Base-by-base conservation (phyloP, 2,113 vertebrate genomes). In the Melanostigma gelatinosum region DNA sequence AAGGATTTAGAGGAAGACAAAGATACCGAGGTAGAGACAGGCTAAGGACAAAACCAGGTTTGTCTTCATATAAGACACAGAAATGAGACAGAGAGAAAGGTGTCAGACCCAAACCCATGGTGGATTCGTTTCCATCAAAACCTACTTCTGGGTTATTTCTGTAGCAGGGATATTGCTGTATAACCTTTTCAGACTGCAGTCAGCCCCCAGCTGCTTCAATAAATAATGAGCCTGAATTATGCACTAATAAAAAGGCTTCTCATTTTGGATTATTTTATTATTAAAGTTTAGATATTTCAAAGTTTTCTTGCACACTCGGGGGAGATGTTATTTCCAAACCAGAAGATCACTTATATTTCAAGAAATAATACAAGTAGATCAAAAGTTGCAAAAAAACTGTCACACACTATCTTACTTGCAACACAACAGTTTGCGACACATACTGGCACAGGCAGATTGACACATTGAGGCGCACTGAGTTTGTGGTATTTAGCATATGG, bases 161-260 rank as follows among this genome's bases (percentile, higher is more conserved):
- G 84, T 72, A 74, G 79, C 76, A 72, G 40, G 63, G 75, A 69
- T 75, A 75, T 82, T 80, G 74, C 85, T 76, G 13, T 85, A 78
- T 91, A 91, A 90, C 87, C 91, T 93, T 93, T 87, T 88, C 82
- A 88, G 76, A 68, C 83, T 77, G 74, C 79, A 87, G 83, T 75
- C 77, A 34, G 75, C 88, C 80, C 89, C 77, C 75, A 85, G 88
- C 62, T 55, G 48, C 82, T 79, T 40, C 48, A 36, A 87, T 91
- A 87, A 92, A 91, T 92, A 91, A 91, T 89, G 87, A 90, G 87
- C 63, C 78, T 91, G 89, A 91, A 93, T 93, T 90, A 91, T 93
- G 90, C 89, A 93, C 86, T 91, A 83, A 91, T 92, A 88, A 91
- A 91, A 92, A 85, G 79, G 65, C 75, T 76, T 82, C 86, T 86